Base-by-base conservation (phyloP, 2,888 invertebrate genomes). In the Marasmarcha lunaedactyla region DNA sequence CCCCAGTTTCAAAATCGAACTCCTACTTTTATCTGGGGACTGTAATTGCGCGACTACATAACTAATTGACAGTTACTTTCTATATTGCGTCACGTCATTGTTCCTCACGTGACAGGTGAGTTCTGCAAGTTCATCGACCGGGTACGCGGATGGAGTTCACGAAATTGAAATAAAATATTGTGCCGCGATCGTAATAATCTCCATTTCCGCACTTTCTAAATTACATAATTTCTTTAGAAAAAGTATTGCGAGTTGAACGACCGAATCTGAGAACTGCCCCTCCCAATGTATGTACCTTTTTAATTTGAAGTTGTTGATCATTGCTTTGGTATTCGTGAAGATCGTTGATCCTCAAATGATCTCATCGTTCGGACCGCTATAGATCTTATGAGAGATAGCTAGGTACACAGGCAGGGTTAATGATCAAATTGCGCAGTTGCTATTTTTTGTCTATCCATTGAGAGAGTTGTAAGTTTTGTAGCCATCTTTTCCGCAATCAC, bases 41-140 rank as follows among this genome's bases (percentile, higher is more conserved):
- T 54, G 54, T 20, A 20, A 20, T 57, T 54, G 53, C 54, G 47
- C 41, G 48, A 49, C 45, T 43, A 36, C 43, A 46, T 44, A 47
- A 47, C 48, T 48, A 42, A 48, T 50, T 52, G 54, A 51, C 52
- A 46, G 51, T 44, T 57, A 57, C 71, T 74, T 78, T 77, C 76
- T 71, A 48, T 5, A 50, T 69, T 68, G 59, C 65, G 63, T 66
- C 67, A 63, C 51, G 46, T 55, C 59, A 55, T 59, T 63, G 63
- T 63, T 59, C 54, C 60, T 59, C 4, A 59, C 61, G 58, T 60
- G 67, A 63, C 77, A 77, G 73, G 74, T 78, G 68, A 69, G 67
- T 73, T 81, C 79, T 58, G 78, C 79, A 71, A 78, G 81, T 78
- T 79, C 79, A 73, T 52, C 65, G 74, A 78, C 74, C 79, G 66